Conservation (phyloP, 2,888 invertebrate species). For the Melanchra persicariae region DNA sequence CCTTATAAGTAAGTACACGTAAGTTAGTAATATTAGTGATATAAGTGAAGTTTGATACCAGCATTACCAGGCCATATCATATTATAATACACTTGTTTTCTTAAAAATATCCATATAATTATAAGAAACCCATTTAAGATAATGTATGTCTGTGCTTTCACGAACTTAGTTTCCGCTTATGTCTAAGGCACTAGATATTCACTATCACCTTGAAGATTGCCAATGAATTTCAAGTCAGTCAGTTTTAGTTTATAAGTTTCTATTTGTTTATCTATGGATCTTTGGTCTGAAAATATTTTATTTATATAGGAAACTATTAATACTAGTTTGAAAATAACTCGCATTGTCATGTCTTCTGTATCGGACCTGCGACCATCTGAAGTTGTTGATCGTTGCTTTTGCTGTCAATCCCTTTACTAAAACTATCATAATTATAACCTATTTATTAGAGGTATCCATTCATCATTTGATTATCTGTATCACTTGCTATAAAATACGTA, state of each 20-base stretch:
- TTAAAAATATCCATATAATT: neutral
- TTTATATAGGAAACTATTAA: neutral
- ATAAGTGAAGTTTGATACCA: neutral
- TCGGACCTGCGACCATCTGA: neutral
- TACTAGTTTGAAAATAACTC: neutral
- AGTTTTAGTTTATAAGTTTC: neutral
- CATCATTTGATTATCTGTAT: neutral
- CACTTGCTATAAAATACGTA: neutral
- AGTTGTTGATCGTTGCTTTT: neutral
- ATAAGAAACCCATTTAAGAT: neutral
- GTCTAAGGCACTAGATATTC: too few relatives aligned
- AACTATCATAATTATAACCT: too few relatives aligned
- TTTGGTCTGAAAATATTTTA: constrained; percentile 1
- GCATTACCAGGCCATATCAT: neutral
- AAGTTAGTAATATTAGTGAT: neutral
- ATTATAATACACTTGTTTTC: neutral
- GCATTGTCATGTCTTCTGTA: neutral
- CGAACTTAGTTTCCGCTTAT: too few relatives aligned
- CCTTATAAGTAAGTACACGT: neutral
- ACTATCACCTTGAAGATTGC: neutral
- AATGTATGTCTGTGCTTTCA: neutral
- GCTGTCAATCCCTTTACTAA: neutral
- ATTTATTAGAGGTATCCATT: neutral
- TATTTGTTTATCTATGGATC: neutral
- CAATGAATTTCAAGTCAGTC: neutral